A percentile compares a stretch with the other conserved stretches of the same genome.
Conservation (phyloP, 2,113 vertebrate species). For the Ahaetulla prasina region DNA sequence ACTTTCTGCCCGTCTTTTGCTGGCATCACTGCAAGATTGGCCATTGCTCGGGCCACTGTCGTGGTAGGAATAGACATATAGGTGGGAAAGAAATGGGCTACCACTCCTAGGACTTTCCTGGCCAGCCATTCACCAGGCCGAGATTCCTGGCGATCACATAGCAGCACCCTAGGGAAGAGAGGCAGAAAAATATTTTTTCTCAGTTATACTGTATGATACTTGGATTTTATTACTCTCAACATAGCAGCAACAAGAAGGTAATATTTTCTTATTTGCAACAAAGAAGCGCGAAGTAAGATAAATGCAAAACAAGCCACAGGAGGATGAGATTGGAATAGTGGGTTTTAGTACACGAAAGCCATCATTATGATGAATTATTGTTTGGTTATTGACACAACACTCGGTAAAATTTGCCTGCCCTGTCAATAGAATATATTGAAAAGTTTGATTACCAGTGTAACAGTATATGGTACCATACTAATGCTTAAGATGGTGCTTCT, state of each 20-base stretch:
- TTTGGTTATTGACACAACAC: background rate
- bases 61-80: slow-evolving; percentile 68
- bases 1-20: slow-evolving; percentile 51
- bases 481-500: background rate
- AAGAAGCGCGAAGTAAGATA: background rate
- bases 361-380: background rate
- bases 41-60: slow-evolving; percentile 71
- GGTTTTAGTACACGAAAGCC: background rate
- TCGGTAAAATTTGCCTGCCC: background rate
- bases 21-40: slow-evolving; percentile 65
- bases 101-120: slow-evolving; percentile 49
- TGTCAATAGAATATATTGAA: background rate
- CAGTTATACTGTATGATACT: background rate
- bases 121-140: slow-evolving; percentile 72
- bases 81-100: slow-evolving; percentile 58
- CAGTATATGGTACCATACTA: background rate
- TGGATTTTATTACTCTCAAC: background rate
- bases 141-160: slow-evolving; percentile 75
- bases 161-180: slow-evolving; percentile 64
- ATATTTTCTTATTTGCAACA: background rate
- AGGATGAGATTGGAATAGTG: background rate
- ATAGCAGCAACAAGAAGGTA: too few species aligned
- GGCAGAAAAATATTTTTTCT: background rate
- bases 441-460: background rate
- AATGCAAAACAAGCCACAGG: background rate